Evolutionary conservation across 2,888 invertebrate genomes (phyloP).

Genomic region (Drosophila peninsularis): DNA sequence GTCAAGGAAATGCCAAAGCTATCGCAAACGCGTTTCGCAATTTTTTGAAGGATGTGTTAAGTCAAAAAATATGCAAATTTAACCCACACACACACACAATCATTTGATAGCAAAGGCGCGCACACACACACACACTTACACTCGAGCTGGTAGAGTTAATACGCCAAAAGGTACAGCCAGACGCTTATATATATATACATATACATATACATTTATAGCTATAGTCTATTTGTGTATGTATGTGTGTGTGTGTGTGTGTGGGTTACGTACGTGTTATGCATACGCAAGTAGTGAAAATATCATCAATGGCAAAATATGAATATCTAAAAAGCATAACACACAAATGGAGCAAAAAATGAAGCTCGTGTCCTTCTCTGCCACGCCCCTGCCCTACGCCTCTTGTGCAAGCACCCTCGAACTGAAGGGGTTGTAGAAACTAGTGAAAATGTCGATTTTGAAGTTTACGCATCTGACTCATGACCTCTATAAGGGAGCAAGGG

Average conservation of each 20-base stretch:
- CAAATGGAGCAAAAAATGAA: slow-evolving; percentile 62
- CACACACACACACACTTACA: slow-evolving; percentile 29
- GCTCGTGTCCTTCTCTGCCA: slow-evolving; percentile 38
- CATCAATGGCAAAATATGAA: slow-evolving; percentile 79
- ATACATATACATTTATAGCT: slow-evolving; percentile 12
- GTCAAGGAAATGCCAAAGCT: slow-evolving; percentile 79
- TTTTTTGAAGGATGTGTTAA: slow-evolving; percentile 80
- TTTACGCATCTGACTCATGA: slow-evolving; percentile 49
- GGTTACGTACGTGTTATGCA: slow-evolving; percentile 73
- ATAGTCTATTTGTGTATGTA: slow-evolving; percentile 29
- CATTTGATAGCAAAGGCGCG: slow-evolving; percentile 13
- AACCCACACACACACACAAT: slow-evolving; percentile 28
- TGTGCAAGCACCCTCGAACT: neutral
- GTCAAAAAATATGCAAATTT: slow-evolving; percentile 79
- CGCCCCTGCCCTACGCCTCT: neutral
- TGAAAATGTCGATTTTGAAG: slow-evolving; percentile 74
- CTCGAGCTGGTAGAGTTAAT: slow-evolving; percentile 53
- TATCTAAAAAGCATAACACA: slow-evolving; percentile 79
- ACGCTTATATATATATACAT: slow-evolving; percentile 13
- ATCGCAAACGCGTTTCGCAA: slow-evolving; percentile 78
- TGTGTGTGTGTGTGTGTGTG: slow-evolving; percentile 30
- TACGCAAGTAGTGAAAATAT: slow-evolving; percentile 79
- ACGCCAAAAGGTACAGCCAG: slow-evolving; percentile 50
- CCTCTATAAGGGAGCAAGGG: slow-evolving; percentile 18
- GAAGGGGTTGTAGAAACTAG: slow-evolving; percentile 49